Evolutionary conservation across 2,888 invertebrate genomes (phyloP), one percentile per base, ranked within the genome.

Genomic region (Pimpla rufipes): DNA sequence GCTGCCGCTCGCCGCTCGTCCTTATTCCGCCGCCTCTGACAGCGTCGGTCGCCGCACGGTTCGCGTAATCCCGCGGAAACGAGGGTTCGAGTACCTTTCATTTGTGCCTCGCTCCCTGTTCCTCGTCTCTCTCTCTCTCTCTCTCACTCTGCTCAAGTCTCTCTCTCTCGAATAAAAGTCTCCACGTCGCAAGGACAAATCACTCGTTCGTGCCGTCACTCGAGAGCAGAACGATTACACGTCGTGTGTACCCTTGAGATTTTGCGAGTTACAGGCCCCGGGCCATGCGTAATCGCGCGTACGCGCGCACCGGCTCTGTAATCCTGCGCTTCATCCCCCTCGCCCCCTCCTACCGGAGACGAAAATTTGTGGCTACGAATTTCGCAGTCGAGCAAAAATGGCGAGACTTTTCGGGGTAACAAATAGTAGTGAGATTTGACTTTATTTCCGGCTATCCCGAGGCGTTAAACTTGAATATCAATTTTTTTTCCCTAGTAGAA

Each of bases 1-100:
- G 21, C 42, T 86, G 29, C n/a, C 29, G 29, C 29, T 29, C 66
- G 80, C 77, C 78, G 70, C 77, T 85, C 83, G 79, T 75, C 84
- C 40, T 67, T n/a, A n/a, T n/a, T 59, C 67, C 16, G 67, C 45
- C 52, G 42, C 40, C 37, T 66, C 29, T 35, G 82, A 35, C n/a
- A 79, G 16, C 52, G 70, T 55, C 50, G 62, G 47, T 57, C 42
- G 70, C 37, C 76, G 47, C 55, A n/a, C 64, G 35, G 40, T 59
- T 68, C 73, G 62, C 62, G 68, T 70, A 74, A 74, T 62, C 50
- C 74, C 62, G 47, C 3, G 29, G 29, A 29, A 45, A 76, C 57
- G 66, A 64, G 57, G 76, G 64, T 75, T 66, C 57, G 21, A 57
- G 71, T 55, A 37, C 40, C 52, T 62, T 68, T 42, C 42, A 62